phyloP scores from a whole-genome alignment of 2,888 invertebrate species.

The Torymus texanus region DNA sequence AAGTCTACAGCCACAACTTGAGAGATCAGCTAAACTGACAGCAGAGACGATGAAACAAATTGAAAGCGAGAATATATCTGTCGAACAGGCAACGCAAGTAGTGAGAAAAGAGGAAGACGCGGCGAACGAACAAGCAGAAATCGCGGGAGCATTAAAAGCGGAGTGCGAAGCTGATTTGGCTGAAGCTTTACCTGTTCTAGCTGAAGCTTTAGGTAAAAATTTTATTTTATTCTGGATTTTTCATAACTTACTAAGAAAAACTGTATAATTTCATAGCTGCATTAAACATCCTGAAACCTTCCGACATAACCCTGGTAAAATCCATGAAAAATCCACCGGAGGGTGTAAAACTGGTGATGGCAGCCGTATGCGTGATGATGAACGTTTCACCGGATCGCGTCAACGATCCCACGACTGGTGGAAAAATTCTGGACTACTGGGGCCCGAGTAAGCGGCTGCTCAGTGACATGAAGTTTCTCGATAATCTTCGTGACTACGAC shows the following conservation, averaged over 20 bases:
- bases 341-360: constrained; percentile 89
- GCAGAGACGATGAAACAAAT: constrained; percentile 86
- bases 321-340: constrained; percentile 92
- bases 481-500: constrained; percentile 85
- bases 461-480: constrained; percentile 88
- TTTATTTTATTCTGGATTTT: background rate
- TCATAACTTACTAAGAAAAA: background rate
- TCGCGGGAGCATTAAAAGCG: constrained; percentile 87
- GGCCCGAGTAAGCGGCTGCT: constrained; percentile 88
- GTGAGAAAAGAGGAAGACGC: constrained; percentile 92
- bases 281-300: constrained; percentile 89
- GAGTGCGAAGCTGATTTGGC: constrained; percentile 97
- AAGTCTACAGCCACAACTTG: constrained; percentile 84
- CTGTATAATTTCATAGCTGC: constrained; percentile 76
- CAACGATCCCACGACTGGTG: constrained; percentile 83
- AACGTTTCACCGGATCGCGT: constrained; percentile 86
- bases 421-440: constrained; percentile 88
- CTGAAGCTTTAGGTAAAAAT: constrained; percentile 78
- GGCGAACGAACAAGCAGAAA: constrained; percentile 91
- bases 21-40: constrained; percentile 84
- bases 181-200: constrained; percentile 88
- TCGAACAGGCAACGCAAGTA: constrained; percentile 85
- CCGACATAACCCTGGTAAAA: constrained; percentile 90
- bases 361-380: constrained; percentile 93
- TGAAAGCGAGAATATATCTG: constrained; percentile 84